These are phyloP conservation scores for Gnatocerus cornutus DNA, from an alignment of 2,888 invertebrate species.

Conservation along the genomic window DNA sequence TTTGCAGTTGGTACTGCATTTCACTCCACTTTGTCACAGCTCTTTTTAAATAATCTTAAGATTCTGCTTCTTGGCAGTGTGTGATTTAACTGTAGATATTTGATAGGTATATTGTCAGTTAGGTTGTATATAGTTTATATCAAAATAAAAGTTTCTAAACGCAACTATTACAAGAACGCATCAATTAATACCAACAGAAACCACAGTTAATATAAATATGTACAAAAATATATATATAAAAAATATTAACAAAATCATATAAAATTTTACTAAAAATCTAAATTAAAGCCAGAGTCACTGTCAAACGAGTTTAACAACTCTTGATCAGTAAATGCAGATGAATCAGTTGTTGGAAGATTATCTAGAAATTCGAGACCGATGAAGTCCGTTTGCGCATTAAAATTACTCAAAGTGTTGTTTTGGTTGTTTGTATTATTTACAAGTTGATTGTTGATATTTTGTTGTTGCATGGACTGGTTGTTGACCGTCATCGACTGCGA, in stretches of 20 bases:
- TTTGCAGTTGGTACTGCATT: conserved; percentile 44
- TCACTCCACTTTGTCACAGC: conserved; percentile 52
- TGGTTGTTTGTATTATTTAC: conserved; percentile 63
- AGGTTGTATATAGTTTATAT: conserved; percentile 26
- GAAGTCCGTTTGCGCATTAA: conserved; percentile 78
- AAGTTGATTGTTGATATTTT: conserved; percentile 61
- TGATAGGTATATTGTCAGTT: conserved; percentile 42
- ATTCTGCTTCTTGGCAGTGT: conserved; percentile 53
- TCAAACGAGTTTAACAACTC: conserved; percentile 89
- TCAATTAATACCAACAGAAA: conserved; percentile 61
- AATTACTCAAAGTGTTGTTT: conserved; percentile 70
- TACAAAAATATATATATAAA: conserved; percentile 65
- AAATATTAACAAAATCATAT: conserved; percentile 58
- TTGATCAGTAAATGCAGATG: conserved; percentile 85
- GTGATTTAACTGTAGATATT: conserved; percentile 42
- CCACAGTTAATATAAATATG: conserved; percentile 65
- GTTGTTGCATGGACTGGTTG: conserved; percentile 61
- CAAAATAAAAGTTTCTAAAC: conserved; percentile 23
- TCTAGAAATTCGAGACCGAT: conserved; percentile 91
- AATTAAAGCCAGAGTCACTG: conserved; percentile 80
- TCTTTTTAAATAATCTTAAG: conserved; percentile 40
- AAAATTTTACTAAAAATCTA: conserved; percentile 67
- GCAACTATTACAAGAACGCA: conserved; percentile 18
- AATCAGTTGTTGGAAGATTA: conserved; percentile 84
- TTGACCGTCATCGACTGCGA: conserved; percentile 78